Conservation (phyloP, 1,140 invertebrate genomes). For the Mizuhopecten yessoensis region DNA sequence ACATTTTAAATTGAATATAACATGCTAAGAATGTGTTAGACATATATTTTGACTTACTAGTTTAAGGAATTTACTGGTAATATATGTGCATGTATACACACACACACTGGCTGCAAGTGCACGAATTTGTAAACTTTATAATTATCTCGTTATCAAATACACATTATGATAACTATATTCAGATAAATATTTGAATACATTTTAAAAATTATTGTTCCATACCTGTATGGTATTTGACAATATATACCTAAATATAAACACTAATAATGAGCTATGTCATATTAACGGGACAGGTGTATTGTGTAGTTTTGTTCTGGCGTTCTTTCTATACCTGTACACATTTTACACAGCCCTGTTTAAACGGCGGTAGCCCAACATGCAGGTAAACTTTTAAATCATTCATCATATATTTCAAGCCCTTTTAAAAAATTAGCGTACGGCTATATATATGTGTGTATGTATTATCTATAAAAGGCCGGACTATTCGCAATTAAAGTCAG, state of each 20-base stretch:
- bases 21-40: not conserved
- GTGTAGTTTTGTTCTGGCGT: not conserved
- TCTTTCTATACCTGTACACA: not conserved
- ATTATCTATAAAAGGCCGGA: not conserved
- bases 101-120: too few relatives aligned
- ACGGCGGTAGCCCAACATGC: not conserved
- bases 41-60: too few relatives aligned
- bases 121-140: too few relatives aligned
- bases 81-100: too few relatives aligned
- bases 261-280: not conserved
- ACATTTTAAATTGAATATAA: not conserved
- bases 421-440: not conserved
- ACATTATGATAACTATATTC: not conserved
- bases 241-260: not conserved
- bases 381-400: not conserved
- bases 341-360: not conserved
- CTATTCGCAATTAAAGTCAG: not conserved
- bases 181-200: slow-evolving; percentile 1
- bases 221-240: not conserved
- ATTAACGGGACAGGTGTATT: not conserved
- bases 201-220: not conserved
- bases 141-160: too few relatives aligned
- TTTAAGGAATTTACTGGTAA: too few relatives aligned
- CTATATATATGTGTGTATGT: not conserved
- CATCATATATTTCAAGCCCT: slow-evolving; percentile 19